Conservation (phyloP, 35 echinoderm and acorn worm genomes). For the Chiridota heheva region DNA sequence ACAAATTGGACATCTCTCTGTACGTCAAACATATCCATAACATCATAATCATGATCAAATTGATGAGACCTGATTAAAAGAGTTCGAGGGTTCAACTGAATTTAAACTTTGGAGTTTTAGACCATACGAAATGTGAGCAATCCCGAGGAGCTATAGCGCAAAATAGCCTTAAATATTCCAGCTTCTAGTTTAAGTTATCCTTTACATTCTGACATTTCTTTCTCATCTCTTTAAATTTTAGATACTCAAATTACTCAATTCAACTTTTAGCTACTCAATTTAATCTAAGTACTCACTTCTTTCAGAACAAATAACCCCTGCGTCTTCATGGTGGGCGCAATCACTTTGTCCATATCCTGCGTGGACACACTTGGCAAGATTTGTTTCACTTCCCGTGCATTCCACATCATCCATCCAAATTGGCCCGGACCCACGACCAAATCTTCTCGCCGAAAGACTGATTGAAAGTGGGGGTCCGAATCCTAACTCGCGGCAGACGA, state of each 20-base stretch:
- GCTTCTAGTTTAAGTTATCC: not conserved
- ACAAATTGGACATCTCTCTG: no score
- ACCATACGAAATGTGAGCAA: not conserved
- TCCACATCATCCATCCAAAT: slow-evolving; percentile 55
- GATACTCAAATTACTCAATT: not conserved
- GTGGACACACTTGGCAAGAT: slow-evolving; percentile 37
- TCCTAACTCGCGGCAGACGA: slow-evolving; percentile 32
- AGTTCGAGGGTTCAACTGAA: no score
- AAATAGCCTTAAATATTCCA: not conserved
- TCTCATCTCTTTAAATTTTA: not conserved
- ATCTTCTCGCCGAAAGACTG: not conserved
- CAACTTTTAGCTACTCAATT: not conserved
- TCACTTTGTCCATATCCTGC: slow-evolving; percentile 39
- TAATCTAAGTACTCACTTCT: not conserved
- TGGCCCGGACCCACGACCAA: not conserved
- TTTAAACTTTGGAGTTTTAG: no score
- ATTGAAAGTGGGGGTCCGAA: not conserved
- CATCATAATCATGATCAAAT: no score
- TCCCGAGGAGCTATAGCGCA: not conserved
- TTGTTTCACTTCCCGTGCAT: slow-evolving; percentile 30
- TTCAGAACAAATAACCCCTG: slow-evolving; percentile 27
- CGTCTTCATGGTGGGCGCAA: slow-evolving; percentile 48
- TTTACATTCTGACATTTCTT: not conserved
- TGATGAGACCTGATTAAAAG: no score
- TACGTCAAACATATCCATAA: no score